These are phyloP conservation scores for Progne subis DNA, from an alignment of 2,113 vertebrate genomes.

Conservation along the genomic window DNA sequence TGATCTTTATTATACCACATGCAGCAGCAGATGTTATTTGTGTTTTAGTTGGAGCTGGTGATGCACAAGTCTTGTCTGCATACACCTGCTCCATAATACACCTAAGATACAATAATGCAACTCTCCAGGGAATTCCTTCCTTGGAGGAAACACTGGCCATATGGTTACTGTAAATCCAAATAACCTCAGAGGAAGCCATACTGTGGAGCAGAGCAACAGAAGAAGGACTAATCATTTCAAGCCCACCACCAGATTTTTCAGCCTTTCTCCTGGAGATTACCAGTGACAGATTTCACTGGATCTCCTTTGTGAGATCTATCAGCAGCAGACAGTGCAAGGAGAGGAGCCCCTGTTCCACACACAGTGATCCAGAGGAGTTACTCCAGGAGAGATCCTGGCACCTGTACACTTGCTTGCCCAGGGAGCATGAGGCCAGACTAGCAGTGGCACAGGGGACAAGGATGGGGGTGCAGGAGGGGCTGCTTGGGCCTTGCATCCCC, in stretches of 20 bases:
- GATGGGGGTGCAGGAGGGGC: background rate
- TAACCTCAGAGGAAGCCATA: background rate
- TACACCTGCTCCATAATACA: background rate
- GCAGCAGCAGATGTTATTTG: slow-evolving; percentile 19
- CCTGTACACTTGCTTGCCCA: background rate
- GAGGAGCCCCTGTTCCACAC: background rate
- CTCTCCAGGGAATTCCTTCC: background rate
- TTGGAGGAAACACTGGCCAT: background rate
- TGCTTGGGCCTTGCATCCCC: background rate
- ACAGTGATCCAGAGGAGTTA: background rate
- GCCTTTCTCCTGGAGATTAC: background rate
- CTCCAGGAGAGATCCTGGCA: background rate
- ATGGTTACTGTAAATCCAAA: background rate
- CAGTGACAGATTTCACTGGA: background rate
- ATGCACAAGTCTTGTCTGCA: background rate
- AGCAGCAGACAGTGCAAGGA: background rate
- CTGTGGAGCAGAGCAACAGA: background rate
- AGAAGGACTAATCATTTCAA: background rate
- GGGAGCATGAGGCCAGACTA: background rate
- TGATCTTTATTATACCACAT: background rate
- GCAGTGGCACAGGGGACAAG: background rate
- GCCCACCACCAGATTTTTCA: background rate
- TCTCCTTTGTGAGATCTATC: background rate
- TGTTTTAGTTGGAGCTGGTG: background rate
- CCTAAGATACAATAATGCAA: background rate